phyloP scores from a whole-genome alignment of 2,113 vertebrate genomes.

The Gila orcuttii region DNA sequence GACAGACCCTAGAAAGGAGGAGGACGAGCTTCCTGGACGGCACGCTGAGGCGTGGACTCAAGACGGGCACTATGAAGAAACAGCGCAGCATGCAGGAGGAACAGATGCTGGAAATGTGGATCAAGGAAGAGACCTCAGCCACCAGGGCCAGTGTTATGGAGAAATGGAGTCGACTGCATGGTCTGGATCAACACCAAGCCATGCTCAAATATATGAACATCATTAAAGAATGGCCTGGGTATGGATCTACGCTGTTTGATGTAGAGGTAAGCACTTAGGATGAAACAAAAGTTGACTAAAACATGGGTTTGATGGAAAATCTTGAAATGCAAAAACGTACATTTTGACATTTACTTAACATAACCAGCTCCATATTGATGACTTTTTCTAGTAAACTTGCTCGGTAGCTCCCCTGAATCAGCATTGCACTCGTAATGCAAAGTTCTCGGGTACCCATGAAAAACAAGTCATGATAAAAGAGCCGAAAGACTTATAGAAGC shows the following conservation, averaged over 20 bases:
- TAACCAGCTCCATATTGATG: no score
- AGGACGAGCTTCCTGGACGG: conserved; percentile 92
- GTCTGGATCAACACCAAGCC: conserved; percentile 88
- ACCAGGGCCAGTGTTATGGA: conserved; percentile 85
- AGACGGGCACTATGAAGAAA: conserved; percentile 88
- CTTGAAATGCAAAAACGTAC: no score
- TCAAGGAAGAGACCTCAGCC: conserved; percentile 90
- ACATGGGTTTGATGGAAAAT: no score
- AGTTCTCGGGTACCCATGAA: no score
- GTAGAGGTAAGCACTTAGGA: conserved; percentile 81
- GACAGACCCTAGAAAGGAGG: conserved; percentile 79
- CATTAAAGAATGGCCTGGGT: conserved; percentile 90
- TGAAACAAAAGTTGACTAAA: neutral
- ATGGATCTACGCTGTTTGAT: conserved; percentile 90
- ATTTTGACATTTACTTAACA: no score
- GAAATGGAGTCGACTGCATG: conserved; percentile 88
- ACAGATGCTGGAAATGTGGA: conserved; percentile 95
- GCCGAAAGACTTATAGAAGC: no score
- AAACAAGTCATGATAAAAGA: no score
- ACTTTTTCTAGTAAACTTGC: no score
- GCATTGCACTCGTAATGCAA: no score
- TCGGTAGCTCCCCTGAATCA: no score
- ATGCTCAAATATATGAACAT: conserved; percentile 93
- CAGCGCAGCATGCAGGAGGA: conserved; percentile 88
- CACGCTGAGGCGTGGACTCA: conserved; percentile 86